phyloP scores from a whole-genome alignment of 2,888 invertebrate genomes.

The Parnassius orleans region DNA sequence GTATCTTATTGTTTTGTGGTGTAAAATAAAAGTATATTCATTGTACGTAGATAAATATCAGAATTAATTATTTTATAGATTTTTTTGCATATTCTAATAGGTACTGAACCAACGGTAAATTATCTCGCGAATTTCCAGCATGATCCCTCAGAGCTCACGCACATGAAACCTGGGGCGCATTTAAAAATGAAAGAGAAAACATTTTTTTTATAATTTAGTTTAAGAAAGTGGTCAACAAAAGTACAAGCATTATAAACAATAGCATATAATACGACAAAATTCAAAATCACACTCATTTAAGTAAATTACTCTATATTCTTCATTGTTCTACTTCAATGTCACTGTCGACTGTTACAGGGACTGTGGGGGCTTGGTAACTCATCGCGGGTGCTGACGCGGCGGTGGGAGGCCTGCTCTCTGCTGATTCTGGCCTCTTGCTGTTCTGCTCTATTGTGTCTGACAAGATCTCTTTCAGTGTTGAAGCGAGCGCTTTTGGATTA shows the following conservation, averaged over 20 bases:
- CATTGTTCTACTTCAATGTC: conserved; percentile 9
- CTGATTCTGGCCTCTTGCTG: conserved; percentile 41
- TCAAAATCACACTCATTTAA: conserved; percentile 10
- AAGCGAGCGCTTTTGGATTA: conserved; percentile 64
- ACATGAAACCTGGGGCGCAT: too few relatives aligned
- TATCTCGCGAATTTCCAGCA: too few relatives aligned
- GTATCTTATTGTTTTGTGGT: too few relatives aligned
- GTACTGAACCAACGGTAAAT: too few relatives aligned
- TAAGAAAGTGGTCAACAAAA: neutral
- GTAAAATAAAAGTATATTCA: too few relatives aligned
- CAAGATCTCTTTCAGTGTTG: conserved; percentile 65
- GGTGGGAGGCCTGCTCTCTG: conserved; percentile 32
- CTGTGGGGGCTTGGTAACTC: conserved; percentile 8
- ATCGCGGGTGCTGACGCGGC: conserved; percentile 31
- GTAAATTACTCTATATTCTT: neutral
- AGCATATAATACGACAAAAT: conserved; percentile 12
- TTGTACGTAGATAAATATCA: too few relatives aligned
- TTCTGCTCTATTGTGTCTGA: conserved; percentile 63
- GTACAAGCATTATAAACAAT: conserved; percentile 6
- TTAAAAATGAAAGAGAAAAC: too few relatives aligned
- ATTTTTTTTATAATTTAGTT: too few relatives aligned
- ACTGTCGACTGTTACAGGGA: conserved; percentile 6
- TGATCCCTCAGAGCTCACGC: too few relatives aligned
- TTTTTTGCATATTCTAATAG: too few relatives aligned
- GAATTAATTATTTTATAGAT: too few relatives aligned